Percentiles rank a stretch among this genome's conserved stretches.
Evolutionary conservation across 2,113 vertebrate genomes (phyloP).

Genomic region (Neodon shergylaensis): DNA sequence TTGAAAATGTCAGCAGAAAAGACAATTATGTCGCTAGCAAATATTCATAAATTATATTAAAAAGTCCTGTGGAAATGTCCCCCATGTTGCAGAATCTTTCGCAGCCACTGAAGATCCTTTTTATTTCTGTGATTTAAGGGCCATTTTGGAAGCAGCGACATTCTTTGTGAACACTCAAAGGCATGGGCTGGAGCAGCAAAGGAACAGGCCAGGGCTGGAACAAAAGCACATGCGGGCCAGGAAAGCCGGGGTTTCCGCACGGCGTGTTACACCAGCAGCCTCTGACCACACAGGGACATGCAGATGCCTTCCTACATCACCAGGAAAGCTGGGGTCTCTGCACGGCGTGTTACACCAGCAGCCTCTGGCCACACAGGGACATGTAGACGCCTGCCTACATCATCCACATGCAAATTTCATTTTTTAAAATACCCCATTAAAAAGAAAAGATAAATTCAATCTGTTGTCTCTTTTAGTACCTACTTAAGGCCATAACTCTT

Average conservation of each 20-base stretch:
- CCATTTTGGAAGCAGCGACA: slow-evolving; percentile 69
- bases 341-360: no score
- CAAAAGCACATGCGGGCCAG: slow-evolving; percentile 20
- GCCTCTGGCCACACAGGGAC: no score
- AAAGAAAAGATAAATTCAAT: slow-evolving; percentile 64
- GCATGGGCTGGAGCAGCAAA: neutral
- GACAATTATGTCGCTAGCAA: slow-evolving; percentile 90
- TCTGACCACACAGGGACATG: neutral
- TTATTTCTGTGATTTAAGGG: slow-evolving; percentile 83
- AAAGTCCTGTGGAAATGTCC: slow-evolving; percentile 88
- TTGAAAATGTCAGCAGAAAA: slow-evolving; percentile 98
- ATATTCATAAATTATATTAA: slow-evolving; percentile 92
- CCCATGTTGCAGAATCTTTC: slow-evolving; percentile 84
- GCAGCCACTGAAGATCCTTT: slow-evolving; percentile 78
- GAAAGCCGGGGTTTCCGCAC: slow-evolving; percentile 40
- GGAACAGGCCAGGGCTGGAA: slow-evolving; percentile 51
- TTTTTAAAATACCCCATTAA: slow-evolving; percentile 69
- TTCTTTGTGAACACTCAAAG: slow-evolving; percentile 71
- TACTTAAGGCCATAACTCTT: slow-evolving; percentile 62
- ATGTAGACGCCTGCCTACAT: neutral
- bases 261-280: neutral
- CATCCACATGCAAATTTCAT: slow-evolving; percentile 21
- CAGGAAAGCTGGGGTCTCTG: no score
- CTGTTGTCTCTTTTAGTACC: slow-evolving; percentile 47
- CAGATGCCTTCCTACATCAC: neutral